Percentiles rank a stretch among this genome's conserved stretches.
These are phyloP conservation scores for Zelostemma sp. DNA, from an alignment of 1,140 invertebrate species.

Conservation along the genomic window DNA sequence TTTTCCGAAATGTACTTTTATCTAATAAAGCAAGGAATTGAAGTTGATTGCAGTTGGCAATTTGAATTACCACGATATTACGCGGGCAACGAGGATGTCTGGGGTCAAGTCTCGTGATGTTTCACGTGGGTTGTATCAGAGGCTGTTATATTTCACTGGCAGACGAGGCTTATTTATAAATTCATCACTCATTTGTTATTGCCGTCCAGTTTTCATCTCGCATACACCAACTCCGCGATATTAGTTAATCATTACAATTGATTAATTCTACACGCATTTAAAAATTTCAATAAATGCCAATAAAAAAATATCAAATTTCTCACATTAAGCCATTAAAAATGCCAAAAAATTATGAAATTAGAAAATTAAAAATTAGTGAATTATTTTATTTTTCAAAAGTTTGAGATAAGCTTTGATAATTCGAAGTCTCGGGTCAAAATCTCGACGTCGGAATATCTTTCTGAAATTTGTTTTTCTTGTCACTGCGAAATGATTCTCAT, in stretches of 20 bases:
- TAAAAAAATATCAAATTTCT: too few relatives aligned
- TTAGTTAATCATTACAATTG: neutral
- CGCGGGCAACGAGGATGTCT: conserved; percentile 27
- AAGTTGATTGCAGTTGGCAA: conserved; percentile 33
- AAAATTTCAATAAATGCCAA: too few relatives aligned
- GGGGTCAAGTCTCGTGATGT: conserved; percentile 42
- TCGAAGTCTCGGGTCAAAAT: too few relatives aligned
- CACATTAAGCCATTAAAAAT: too few relatives aligned
- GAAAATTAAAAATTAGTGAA: too few relatives aligned
- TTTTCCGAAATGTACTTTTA: neutral
- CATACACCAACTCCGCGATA: too few relatives aligned
- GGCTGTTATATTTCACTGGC: conserved; percentile 22
- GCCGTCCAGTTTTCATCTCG: conserved; percentile 28
- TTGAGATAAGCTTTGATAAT: too few relatives aligned
- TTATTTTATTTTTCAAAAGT: too few relatives aligned
- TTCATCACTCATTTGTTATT: conserved; percentile 42
- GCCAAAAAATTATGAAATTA: too few relatives aligned
- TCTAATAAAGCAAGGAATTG: conserved; percentile 15
- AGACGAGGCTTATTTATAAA: conserved; percentile 29
- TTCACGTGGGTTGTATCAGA: conserved; percentile 42
- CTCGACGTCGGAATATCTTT: too few relatives aligned
- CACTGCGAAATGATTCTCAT: too few relatives aligned
- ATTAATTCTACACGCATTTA: neutral
- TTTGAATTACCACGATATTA: conserved; percentile 36
- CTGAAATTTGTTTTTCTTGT: too few relatives aligned